phyloP scores from a whole-genome alignment of 2,888 invertebrate genomes.

The Dioctria linearis region DNA sequence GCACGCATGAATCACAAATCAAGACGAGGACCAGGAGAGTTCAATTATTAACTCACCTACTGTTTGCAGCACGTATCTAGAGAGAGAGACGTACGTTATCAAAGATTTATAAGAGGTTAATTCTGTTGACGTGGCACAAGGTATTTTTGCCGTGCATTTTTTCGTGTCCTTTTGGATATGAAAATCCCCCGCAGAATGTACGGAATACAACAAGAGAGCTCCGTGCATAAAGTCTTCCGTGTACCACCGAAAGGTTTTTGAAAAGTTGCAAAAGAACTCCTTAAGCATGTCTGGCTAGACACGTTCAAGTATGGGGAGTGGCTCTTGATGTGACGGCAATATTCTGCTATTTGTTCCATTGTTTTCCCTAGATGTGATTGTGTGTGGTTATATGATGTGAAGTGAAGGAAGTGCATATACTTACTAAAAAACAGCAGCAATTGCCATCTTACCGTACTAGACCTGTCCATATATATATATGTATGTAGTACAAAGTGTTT shows the following conservation, averaged over 20 bases:
- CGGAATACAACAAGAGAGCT: neutral
- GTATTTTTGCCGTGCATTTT: conserved; percentile 30
- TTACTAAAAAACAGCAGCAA: neutral
- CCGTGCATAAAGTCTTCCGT: conserved; percentile 22
- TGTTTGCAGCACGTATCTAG: conserved; percentile 37
- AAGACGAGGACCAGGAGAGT: conserved; percentile 8
- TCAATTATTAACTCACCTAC: conserved; percentile 38
- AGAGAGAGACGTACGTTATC: conserved; percentile 35
- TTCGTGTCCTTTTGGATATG: conserved; percentile 38
- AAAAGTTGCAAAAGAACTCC: conserved; percentile 54
- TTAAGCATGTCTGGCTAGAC: conserved; percentile 59
- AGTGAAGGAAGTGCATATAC: neutral
- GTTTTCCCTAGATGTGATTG: neutral
- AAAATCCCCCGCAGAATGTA: conserved; percentile 20
- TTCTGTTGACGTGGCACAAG: conserved; percentile 47
- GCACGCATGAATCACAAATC: conserved; percentile 32
- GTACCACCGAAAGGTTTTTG: conserved; percentile 20
- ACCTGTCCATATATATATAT: neutral
- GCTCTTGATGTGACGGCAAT: conserved; percentile 54
- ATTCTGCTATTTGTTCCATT: conserved; percentile 48
- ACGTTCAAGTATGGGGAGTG: conserved; percentile 56
- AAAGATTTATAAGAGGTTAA: conserved; percentile 48
- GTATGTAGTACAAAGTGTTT: neutral
- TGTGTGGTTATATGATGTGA: neutral
- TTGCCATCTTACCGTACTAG: neutral